Conservation (phyloP, 2,888 invertebrate genomes). For the Coelopa pilipes region DNA sequence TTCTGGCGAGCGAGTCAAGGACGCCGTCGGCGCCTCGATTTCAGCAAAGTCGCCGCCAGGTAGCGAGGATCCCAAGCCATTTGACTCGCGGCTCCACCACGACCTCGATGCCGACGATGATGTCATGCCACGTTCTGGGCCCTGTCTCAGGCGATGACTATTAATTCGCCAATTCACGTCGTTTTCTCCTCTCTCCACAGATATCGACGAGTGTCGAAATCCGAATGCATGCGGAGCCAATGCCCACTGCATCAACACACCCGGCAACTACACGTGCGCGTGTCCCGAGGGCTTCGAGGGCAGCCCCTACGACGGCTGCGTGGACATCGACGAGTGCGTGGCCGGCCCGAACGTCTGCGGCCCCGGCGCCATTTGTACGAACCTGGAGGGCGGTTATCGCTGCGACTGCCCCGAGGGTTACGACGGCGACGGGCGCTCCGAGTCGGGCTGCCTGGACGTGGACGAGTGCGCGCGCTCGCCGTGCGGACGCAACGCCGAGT, state of each 20-base stretch:
- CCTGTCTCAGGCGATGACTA: no score
- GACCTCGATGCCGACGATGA: no score
- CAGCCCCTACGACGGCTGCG: slow-evolving; percentile 82
- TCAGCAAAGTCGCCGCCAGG: no score
- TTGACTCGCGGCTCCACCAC: no score
- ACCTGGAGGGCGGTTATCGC: slow-evolving; percentile 81
- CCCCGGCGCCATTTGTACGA: slow-evolving; percentile 81
- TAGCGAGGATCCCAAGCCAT: no score
- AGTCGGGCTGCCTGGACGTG: slow-evolving; percentile 76
- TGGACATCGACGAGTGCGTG: slow-evolving; percentile 86
- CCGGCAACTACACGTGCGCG: slow-evolving; percentile 88
- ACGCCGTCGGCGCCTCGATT: no score
- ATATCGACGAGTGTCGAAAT: slow-evolving; percentile 88
- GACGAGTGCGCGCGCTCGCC: slow-evolving; percentile 80
- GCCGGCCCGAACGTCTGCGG: slow-evolving; percentile 77
- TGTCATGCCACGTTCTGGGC: no score
- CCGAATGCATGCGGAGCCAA: slow-evolving; percentile 85
- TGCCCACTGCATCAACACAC: slow-evolving; percentile 83
- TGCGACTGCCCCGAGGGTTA: slow-evolving; percentile 87
- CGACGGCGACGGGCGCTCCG: slow-evolving; percentile 80
- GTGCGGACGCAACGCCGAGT: slow-evolving; percentile 83
- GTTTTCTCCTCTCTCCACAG: slow-evolving; percentile 67
- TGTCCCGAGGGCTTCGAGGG: slow-evolving; percentile 87
- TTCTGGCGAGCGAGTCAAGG: background rate
- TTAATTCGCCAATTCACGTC: background rate